Conservation (phyloP, 2,888 invertebrate species). For the Parnassius mnemosyne region DNA sequence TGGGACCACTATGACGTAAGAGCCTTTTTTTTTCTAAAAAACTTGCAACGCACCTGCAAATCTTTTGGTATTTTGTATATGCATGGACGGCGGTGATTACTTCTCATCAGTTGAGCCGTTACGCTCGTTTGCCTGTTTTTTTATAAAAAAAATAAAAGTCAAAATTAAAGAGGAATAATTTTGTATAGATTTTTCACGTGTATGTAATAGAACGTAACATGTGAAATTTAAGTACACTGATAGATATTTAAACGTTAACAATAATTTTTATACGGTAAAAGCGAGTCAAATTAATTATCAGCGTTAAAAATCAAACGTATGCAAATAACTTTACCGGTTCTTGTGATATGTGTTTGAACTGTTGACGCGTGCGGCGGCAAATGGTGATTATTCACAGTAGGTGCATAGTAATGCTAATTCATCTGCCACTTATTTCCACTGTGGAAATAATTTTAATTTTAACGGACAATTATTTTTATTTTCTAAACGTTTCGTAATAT, state of each 20-base stretch:
- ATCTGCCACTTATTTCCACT: constrained; percentile 10
- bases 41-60: too few relatives aligned
- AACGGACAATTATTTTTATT: too few relatives aligned
- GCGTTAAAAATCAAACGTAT: constrained; percentile 10
- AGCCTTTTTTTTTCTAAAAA: too few relatives aligned
- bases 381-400: constrained; percentile 13
- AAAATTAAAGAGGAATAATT: not conserved
- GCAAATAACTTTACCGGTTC: constrained; percentile 12
- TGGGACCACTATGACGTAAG: too few relatives aligned
- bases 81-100: too few relatives aligned
- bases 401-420: constrained; percentile 11
- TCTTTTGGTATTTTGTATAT: too few relatives aligned
- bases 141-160: too few relatives aligned
- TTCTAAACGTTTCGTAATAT: too few relatives aligned
- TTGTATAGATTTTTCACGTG: not conserved
- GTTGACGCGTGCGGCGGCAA: constrained; percentile 18
- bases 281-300: constrained; percentile 16
- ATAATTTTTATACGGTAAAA: constrained; percentile 22
- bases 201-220: constrained; percentile 5
- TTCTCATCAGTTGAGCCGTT: too few relatives aligned
- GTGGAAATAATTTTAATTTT: not conserved
- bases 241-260: not conserved
- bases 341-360: constrained; percentile 10
- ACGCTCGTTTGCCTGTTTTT: too few relatives aligned
- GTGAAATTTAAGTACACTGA: not conserved